Conservation (phyloP, 2,888 invertebrate species). For the Aethes cnicana region DNA sequence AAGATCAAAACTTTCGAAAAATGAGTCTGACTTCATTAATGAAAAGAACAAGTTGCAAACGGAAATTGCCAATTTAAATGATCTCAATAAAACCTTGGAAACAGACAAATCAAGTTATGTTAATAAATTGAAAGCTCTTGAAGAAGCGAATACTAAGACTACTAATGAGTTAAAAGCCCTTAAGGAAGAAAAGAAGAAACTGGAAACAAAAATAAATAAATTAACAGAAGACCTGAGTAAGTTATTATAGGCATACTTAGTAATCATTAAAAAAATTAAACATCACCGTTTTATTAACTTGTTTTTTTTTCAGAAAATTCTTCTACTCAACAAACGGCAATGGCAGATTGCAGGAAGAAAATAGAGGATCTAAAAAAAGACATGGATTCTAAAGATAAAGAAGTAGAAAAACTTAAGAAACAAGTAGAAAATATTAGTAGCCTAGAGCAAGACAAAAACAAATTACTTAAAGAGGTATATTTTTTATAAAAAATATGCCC, state of each 20-base stretch:
- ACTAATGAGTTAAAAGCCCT: conserved; percentile 76
- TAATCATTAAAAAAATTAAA: not conserved
- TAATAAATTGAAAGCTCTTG: conserved; percentile 58
- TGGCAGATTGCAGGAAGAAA: conserved; percentile 82
- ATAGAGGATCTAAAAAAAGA: conserved; percentile 85
- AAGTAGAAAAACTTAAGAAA: conserved; percentile 83
- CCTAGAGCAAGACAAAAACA: conserved; percentile 81
- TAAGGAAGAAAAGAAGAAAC: conserved; percentile 84
- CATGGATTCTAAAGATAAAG: conserved; percentile 85
- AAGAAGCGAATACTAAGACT: conserved; percentile 67
- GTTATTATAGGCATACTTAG: conserved; percentile 29
- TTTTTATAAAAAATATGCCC: conserved; percentile 6
- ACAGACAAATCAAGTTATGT: conserved; percentile 65
- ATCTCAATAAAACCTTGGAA: conserved; percentile 72
- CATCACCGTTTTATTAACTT: not conserved
- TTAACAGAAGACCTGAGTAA: conserved; percentile 84
- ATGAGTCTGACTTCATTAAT: conserved; percentile 76
- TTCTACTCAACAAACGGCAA: conserved; percentile 77
- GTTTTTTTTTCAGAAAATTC: conserved; percentile 72
- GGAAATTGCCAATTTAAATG: conserved; percentile 78
- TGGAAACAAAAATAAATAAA: conserved; percentile 83
- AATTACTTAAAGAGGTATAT: conserved; percentile 84
- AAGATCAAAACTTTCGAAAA: conserved; percentile 73
- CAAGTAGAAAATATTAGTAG: conserved; percentile 76
- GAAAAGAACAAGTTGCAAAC: conserved; percentile 77